Evolutionary conservation across 2,113 vertebrate species (phyloP).

Genomic region (Euleptes europaea): DNA sequence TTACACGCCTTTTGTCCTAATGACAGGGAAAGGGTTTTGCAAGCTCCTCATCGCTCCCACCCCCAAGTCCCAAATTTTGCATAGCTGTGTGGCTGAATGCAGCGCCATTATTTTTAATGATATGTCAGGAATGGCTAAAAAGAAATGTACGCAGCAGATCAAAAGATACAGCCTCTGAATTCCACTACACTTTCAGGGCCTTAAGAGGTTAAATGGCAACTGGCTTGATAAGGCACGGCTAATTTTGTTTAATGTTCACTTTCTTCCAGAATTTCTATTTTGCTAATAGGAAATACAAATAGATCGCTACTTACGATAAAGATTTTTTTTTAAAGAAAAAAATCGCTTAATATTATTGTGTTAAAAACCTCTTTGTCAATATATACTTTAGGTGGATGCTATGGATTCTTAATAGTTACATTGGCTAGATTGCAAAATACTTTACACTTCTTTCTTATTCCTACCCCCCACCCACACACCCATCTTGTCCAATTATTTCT

Average conservation of each 20-base stretch:
- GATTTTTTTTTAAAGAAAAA: conserved; percentile 41
- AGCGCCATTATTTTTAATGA: conserved; percentile 67
- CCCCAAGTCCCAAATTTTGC: conserved; percentile 60
- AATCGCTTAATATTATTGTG: conserved; percentile 33
- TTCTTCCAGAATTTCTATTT: conserved; percentile 52
- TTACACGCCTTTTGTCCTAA: conserved; percentile 68
- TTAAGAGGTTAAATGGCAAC: conserved; percentile 65
- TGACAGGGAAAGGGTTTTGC: conserved; percentile 55
- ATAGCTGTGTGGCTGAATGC: conserved; percentile 48
- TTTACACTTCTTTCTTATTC: conserved; percentile 43
- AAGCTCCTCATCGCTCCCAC: conserved; percentile 47
- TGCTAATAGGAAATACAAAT: conserved; percentile 48
- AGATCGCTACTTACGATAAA: conserved; percentile 46
- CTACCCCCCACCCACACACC: not conserved
- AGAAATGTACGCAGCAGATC: conserved; percentile 55
- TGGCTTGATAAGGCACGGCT: conserved; percentile 50
- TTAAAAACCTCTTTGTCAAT: conserved; percentile 28
- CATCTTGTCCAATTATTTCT: not conserved
- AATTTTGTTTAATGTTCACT: conserved; percentile 69
- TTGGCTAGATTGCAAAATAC: conserved; percentile 9
- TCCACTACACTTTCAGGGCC: conserved; percentile 46
- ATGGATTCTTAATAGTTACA: conserved; percentile 44
- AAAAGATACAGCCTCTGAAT: conserved; percentile 54
- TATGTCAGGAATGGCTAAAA: conserved; percentile 53
- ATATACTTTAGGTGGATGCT: conserved; percentile 36